These are phyloP conservation scores for Pseudochirops cupreus DNA, from an alignment of 2,797 vertebrate species.

Conservation along the genomic window DNA sequence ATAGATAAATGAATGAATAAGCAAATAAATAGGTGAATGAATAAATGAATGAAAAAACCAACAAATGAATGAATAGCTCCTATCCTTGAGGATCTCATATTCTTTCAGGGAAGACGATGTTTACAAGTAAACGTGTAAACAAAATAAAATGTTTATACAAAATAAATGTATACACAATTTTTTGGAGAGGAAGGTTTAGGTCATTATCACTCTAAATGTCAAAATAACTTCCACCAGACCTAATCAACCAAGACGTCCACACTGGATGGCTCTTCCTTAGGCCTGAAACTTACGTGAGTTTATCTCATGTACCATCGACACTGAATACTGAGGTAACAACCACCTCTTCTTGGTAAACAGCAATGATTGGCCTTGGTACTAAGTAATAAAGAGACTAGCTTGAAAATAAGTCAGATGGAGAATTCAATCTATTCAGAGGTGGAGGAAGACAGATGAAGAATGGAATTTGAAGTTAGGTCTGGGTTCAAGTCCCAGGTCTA, in stretches of 20 bases:
- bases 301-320: neutral
- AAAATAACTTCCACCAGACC: neutral
- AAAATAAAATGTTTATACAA: neutral
- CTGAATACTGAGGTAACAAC: neutral
- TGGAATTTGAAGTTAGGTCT: neutral
- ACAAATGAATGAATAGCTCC: neutral
- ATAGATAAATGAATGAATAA: neutral
- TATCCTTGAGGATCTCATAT: neutral
- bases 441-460: neutral
- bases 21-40: neutral
- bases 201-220: neutral
- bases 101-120: neutral
- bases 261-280: neutral
- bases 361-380: neutral
- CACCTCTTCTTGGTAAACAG: neutral
- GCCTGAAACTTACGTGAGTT: neutral
- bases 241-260: neutral
- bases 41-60: neutral
- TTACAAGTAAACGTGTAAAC: neutral
- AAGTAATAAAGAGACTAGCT: neutral
- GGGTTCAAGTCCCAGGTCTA: neutral
- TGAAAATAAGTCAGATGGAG: neutral
- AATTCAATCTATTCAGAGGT: neutral
- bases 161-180: neutral
- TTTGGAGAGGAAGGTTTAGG: neutral